These are phyloP conservation scores for Acanthisitta chloris DNA, from an alignment of 2,113 vertebrate genomes.

Conservation along the genomic window DNA sequence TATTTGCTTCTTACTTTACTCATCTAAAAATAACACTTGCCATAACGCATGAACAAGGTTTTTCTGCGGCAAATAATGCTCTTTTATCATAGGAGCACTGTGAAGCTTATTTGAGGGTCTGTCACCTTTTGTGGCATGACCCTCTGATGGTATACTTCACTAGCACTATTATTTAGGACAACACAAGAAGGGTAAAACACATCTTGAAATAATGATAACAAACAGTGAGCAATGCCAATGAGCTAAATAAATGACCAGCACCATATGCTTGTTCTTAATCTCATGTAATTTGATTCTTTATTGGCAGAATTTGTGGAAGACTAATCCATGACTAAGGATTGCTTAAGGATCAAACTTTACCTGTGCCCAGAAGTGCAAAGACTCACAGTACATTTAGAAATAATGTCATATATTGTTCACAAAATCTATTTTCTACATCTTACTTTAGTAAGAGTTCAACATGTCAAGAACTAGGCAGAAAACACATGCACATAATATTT, in stretches of 20 bases:
- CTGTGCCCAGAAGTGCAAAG: neutral
- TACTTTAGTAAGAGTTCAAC: neutral
- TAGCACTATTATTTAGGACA: neutral
- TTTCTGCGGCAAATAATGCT: neutral
- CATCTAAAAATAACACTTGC: neutral
- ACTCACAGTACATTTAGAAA: neutral
- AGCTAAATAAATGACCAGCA: neutral
- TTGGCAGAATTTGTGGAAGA: neutral
- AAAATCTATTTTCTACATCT: neutral
- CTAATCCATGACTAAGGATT: neutral
- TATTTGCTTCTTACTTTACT: neutral
- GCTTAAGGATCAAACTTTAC: neutral
- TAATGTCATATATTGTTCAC: neutral
- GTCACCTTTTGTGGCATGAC: neutral
- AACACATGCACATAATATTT: neutral
- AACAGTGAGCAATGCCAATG: neutral
- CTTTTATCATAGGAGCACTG: neutral
- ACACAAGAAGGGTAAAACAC: neutral
- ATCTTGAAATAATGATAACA: neutral
- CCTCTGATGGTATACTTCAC: neutral
- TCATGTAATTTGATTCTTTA: neutral
- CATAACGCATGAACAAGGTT: neutral
- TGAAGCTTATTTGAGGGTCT: neutral
- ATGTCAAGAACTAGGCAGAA: constrained; percentile 12
- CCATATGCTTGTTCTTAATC: neutral